Conservation (phyloP, 2,797 vertebrate genomes). For the Paedocypris micromegethes region DNA sequence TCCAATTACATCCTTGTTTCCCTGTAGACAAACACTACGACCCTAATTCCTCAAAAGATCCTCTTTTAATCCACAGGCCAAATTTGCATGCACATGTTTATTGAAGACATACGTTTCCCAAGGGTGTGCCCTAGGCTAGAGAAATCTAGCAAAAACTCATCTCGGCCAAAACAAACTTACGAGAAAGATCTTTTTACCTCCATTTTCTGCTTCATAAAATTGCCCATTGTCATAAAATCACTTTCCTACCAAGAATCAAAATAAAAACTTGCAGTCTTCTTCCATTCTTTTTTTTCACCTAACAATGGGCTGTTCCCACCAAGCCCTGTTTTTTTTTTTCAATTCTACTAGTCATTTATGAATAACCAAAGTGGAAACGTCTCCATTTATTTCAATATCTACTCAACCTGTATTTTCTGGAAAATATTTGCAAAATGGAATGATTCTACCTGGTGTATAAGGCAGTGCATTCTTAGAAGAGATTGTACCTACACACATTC, state of each 20-base stretch:
- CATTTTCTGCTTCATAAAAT: too few relatives aligned
- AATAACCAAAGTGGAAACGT: conserved; percentile 19
- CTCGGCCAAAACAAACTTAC: too few relatives aligned
- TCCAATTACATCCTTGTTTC: too few relatives aligned
- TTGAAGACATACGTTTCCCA: too few relatives aligned
- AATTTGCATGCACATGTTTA: too few relatives aligned
- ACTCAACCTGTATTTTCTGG: not conserved
- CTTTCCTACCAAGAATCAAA: not conserved
- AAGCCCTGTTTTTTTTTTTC: not conserved
- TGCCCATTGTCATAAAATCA: not conserved
- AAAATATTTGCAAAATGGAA: too few relatives aligned
- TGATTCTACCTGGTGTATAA: conserved; percentile 1
- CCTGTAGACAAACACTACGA: too few relatives aligned
- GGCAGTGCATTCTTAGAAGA: conserved; percentile 31
- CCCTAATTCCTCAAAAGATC: too few relatives aligned
- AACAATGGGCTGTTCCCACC: conserved; percentile 7
- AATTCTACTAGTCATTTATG: not conserved
- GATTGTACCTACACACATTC: conserved; percentile 35
- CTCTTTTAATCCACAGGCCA: too few relatives aligned
- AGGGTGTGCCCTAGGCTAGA: too few relatives aligned
- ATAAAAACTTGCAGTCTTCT: not conserved
- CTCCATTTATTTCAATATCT: conserved; percentile 13
- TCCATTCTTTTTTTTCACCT: not conserved
- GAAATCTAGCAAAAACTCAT: too few relatives aligned
- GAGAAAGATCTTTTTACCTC: too few relatives aligned